Evolutionary conservation across 2,113 vertebrate genomes (phyloP).

Genomic region (Xenopus laevis): DNA sequence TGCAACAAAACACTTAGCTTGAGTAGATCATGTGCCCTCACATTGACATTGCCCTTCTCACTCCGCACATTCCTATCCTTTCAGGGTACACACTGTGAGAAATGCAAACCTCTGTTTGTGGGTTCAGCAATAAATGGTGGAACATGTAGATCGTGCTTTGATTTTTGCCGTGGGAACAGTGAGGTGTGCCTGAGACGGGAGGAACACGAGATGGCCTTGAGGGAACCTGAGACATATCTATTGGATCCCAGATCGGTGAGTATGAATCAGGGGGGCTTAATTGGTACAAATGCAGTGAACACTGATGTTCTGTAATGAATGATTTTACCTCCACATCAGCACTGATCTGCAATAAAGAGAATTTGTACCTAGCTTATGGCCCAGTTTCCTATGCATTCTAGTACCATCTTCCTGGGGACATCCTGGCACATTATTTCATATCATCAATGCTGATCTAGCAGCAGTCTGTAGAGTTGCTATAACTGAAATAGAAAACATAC

Average conservation of each 20-base stretch:
- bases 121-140: slow-evolving; percentile 80
- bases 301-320: too few relatives aligned
- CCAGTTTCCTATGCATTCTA: too few relatives aligned
- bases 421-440: too few relatives aligned
- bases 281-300: too few relatives aligned
- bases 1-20: accelerated
- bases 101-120: slow-evolving; percentile 84
- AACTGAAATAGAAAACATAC: too few relatives aligned
- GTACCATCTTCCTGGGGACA: too few relatives aligned
- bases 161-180: slow-evolving; percentile 83
- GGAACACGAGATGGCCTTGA: slow-evolving; percentile 69
- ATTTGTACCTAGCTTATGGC: too few relatives aligned
- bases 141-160: slow-evolving; percentile 76
- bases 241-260: slow-evolving; percentile 72
- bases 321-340: too few relatives aligned
- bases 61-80: neutral
- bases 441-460: too few relatives aligned
- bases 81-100: slow-evolving; percentile 84
- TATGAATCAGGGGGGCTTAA: neutral
- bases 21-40: neutral
- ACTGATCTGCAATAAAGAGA: too few relatives aligned
- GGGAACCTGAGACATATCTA: slow-evolving; percentile 66
- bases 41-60: neutral
- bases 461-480: too few relatives aligned
- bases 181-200: slow-evolving; percentile 78